These are phyloP conservation scores for Ornithoptera priamus DNA, from an alignment of 2,888 invertebrate species.

Conservation along the genomic window DNA sequence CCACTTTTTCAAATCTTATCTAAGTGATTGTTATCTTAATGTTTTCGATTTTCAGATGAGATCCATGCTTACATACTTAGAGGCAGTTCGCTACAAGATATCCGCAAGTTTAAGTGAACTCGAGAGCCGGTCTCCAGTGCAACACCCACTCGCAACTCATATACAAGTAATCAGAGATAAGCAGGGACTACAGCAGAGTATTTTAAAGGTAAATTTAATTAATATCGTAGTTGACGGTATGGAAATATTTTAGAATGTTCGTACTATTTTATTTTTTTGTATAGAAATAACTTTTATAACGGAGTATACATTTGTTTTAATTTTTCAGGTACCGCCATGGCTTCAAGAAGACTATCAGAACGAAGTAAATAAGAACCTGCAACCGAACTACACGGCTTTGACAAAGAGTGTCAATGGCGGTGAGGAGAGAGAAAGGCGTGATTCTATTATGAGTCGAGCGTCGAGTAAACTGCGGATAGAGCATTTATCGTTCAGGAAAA, in stretches of 20 bases:
- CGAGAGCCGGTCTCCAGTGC: slow-evolving; percentile 87
- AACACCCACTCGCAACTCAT: slow-evolving; percentile 91
- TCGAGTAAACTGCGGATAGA: slow-evolving; percentile 72
- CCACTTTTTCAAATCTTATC: not conserved
- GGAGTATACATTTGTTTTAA: not conserved
- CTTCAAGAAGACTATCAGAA: slow-evolving; percentile 82
- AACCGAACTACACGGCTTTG: slow-evolving; percentile 69
- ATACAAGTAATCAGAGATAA: slow-evolving; percentile 94
- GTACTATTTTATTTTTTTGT: not conserved
- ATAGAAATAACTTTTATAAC: not conserved
- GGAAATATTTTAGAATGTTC: no score
- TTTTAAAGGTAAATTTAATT: slow-evolving; percentile 82
- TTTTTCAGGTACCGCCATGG: slow-evolving; percentile 85
- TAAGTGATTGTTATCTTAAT: not conserved
- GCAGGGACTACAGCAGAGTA: slow-evolving; percentile 92
- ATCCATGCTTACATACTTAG: slow-evolving; percentile 94
- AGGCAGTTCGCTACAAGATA: slow-evolving; percentile 93
- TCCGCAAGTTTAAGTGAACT: slow-evolving; percentile 90
- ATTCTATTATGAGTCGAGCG: slow-evolving; percentile 72
- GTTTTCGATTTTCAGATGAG: slow-evolving; percentile 84
- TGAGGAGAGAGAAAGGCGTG: slow-evolving; percentile 65
- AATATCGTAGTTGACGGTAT: no score
- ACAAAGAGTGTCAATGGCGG: slow-evolving; percentile 63
- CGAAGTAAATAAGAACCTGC: slow-evolving; percentile 74
- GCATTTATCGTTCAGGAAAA: slow-evolving; percentile 65